phyloP scores from a whole-genome alignment of 2,797 vertebrate species.

The Anas flavirostris region DNA sequence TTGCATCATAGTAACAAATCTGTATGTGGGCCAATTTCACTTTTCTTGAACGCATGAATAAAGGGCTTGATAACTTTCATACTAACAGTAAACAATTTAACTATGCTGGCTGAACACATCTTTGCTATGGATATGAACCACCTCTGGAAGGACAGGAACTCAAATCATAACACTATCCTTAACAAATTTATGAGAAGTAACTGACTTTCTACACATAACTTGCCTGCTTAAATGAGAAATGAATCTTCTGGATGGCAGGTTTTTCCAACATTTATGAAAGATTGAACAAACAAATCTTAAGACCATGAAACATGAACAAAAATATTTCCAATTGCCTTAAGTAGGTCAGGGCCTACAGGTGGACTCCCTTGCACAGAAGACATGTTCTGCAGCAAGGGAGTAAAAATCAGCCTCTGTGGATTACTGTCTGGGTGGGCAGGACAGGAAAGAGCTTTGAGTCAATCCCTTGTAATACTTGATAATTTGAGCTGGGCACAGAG shows the following conservation, averaged over 20 bases:
- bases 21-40: background rate
- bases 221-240: background rate
- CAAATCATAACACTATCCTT: background rate
- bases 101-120: background rate
- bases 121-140: background rate
- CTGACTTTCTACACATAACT: background rate
- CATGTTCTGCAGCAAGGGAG: background rate
- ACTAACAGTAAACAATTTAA: background rate
- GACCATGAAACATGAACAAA: background rate
- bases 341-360: background rate
- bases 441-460: background rate
- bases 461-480: background rate
- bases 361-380: background rate
- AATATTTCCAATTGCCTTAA: background rate
- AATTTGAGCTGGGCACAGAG: background rate
- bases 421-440: background rate
- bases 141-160: background rate
- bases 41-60: background rate
- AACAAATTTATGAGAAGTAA: background rate
- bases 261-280: background rate
- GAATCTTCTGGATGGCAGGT: background rate
- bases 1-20: background rate
- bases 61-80: background rate
- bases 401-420: accelerated
- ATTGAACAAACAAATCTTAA: background rate